phyloP scores from a whole-genome alignment of 2,113 vertebrate species.

The Tragelaphus imberbis region DNA sequence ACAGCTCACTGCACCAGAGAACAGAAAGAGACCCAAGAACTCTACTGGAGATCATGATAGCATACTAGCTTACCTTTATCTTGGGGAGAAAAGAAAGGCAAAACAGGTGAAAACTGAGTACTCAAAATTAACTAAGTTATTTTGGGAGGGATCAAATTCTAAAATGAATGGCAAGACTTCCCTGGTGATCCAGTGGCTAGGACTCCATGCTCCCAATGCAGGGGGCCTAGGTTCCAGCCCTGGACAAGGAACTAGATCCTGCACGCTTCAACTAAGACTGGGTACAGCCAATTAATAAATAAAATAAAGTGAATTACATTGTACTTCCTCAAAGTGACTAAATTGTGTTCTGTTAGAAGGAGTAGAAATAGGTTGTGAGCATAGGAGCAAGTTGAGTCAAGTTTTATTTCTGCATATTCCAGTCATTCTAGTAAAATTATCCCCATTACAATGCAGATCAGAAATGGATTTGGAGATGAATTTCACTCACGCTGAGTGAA shows the following conservation, averaged over 20 bases:
- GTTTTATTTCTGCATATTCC: not conserved
- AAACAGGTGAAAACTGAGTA: not conserved
- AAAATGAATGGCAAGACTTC: not conserved
- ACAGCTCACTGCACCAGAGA: not conserved
- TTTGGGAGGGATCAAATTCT: not conserved
- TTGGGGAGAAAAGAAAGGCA: not conserved
- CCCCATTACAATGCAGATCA: not conserved
- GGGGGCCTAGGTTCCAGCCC: not conserved
- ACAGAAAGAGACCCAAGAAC: not conserved
- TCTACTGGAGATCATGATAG: not conserved
- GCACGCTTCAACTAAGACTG: not conserved
- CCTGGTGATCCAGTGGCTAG: not conserved
- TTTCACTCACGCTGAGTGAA: not conserved
- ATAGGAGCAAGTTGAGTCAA: not conserved
- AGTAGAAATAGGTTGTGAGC: not conserved
- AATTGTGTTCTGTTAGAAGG: not conserved
- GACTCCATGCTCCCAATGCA: accelerated
- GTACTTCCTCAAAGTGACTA: not conserved
- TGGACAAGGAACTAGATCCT: not conserved
- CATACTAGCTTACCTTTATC: not conserved
- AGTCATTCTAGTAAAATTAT: not conserved
- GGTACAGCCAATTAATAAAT: not conserved
- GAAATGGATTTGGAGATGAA: not conserved
- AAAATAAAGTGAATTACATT: not conserved
- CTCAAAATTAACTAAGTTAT: not conserved